These are phyloP conservation scores for Diglossa cyanea DNA, from an alignment of 2,797 vertebrate genomes.

Conservation along the genomic window DNA sequence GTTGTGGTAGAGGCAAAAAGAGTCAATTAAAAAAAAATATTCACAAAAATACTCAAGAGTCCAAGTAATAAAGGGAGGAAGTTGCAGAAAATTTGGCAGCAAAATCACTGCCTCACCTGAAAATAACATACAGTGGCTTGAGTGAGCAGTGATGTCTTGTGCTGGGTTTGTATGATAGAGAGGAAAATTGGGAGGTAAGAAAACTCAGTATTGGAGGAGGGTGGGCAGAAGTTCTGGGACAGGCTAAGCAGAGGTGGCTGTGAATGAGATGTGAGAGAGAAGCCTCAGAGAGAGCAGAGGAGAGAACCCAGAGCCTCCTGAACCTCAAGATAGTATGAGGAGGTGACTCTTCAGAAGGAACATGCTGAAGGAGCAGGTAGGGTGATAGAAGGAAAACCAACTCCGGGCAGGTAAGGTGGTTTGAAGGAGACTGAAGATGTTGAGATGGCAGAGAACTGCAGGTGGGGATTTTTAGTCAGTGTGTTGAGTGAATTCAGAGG, in stretches of 20 bases:
- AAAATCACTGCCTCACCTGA: neutral
- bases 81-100: neutral
- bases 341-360: neutral
- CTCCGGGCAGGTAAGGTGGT: neutral
- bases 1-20: neutral
- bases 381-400: neutral
- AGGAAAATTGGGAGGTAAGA: neutral
- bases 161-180: neutral
- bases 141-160: neutral
- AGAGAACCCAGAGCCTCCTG: neutral
- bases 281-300: neutral
- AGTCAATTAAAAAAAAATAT: neutral
- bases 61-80: neutral
- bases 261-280: neutral
- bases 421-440: neutral
- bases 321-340: neutral
- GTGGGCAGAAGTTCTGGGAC: neutral
- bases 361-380: neutral
- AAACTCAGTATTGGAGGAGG: neutral
- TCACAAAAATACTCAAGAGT: neutral
- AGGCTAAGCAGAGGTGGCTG: neutral
- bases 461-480: neutral
- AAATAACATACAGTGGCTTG: neutral
- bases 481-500: neutral
- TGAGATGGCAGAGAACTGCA: neutral